Conservation (phyloP, 1,140 invertebrate genomes). For the Leptinotarsa lineolata region DNA sequence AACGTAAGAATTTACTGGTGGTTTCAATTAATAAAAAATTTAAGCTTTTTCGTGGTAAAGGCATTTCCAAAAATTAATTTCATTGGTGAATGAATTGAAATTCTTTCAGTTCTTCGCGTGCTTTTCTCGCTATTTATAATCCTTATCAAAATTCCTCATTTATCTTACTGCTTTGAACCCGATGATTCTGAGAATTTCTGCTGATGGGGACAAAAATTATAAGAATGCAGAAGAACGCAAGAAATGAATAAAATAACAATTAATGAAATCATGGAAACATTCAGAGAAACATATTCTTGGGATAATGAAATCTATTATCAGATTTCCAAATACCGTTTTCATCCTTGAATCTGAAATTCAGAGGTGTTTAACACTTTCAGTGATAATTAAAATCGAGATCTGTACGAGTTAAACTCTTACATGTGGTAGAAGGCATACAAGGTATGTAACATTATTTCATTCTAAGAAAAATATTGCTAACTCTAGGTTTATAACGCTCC, state of each 20-base stretch:
- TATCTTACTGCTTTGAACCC: neutral
- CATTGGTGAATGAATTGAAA: neutral
- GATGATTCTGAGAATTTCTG: neutral
- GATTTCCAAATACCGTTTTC: too few relatives aligned
- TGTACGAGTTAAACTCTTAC: too few relatives aligned
- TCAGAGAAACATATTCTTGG: too few relatives aligned
- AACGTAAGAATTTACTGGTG: slow-evolving; percentile 15
- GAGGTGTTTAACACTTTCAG: too few relatives aligned
- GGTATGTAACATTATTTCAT: too few relatives aligned
- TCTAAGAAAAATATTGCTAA: too few relatives aligned
- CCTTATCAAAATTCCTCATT: neutral
- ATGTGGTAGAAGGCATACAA: too few relatives aligned
- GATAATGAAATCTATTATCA: too few relatives aligned
- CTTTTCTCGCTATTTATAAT: neutral
- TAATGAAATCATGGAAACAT: too few relatives aligned
- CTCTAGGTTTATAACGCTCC: too few relatives aligned
- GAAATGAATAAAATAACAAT: neutral
- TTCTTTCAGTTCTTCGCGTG: slow-evolving; percentile 14
- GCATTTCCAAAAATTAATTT: slow-evolving; percentile 4
- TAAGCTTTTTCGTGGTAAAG: neutral
- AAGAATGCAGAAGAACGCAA: neutral
- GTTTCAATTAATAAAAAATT: slow-evolving; percentile 3
- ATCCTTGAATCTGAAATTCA: too few relatives aligned
- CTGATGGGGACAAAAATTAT: neutral
- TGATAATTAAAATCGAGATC: too few relatives aligned